Conservation (phyloP, 2,113 vertebrate species). For the Sarotherodon lohbergeri region DNA sequence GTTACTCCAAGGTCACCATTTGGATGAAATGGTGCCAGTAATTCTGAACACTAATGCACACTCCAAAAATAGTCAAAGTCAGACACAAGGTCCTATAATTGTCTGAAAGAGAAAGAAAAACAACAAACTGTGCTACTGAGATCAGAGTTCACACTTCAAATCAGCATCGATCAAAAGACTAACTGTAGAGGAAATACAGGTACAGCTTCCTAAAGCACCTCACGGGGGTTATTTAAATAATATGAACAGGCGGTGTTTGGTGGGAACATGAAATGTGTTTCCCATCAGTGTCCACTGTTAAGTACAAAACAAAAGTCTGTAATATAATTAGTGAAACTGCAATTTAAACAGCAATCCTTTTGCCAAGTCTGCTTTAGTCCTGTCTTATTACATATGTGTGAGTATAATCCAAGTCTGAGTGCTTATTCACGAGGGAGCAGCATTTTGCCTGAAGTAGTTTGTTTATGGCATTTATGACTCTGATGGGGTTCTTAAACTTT, state of each 20-base stretch:
- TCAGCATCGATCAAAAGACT: neutral
- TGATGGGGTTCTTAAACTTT: conserved; percentile 46
- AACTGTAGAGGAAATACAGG: neutral
- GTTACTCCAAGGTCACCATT: neutral
- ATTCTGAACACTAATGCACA: neutral
- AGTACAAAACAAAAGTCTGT: neutral
- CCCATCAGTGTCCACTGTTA: neutral
- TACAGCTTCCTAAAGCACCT: fast-evolving
- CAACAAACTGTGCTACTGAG: neutral
- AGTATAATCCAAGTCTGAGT: neutral
- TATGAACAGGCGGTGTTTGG: neutral
- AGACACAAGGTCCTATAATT: neutral
- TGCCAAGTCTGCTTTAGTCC: neutral
- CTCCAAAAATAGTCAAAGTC: neutral
- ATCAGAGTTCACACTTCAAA: neutral
- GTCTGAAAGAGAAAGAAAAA: neutral
- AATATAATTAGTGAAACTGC: neutral
- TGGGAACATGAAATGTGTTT: neutral
- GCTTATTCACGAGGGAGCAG: neutral
- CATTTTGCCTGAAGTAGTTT: neutral
- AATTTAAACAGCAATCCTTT: neutral
- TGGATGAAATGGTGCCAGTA: neutral
- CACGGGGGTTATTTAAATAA: neutral
- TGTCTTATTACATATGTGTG: neutral
- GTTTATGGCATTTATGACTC: neutral